Conservation (phyloP, 1,140 invertebrate species). For the Ips typographus region DNA sequence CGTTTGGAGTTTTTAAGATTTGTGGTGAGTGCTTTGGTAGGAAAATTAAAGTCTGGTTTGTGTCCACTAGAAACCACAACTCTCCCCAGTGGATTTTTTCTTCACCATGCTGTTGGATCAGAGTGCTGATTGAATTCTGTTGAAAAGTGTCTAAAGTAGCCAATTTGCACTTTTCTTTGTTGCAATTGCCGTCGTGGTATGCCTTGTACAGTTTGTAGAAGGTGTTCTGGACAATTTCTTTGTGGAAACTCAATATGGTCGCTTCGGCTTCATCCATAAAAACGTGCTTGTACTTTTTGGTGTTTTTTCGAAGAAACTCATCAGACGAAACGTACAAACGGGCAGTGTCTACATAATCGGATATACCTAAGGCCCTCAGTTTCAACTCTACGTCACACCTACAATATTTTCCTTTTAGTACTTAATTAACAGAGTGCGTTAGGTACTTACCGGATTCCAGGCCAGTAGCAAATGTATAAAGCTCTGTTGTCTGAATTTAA, state of each 20-base stretch:
- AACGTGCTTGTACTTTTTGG: conserved; percentile 48
- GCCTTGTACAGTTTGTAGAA: conserved; percentile 41
- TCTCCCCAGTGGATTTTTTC: conserved; percentile 42
- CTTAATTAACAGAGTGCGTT: neutral
- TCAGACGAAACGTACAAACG: conserved; percentile 47
- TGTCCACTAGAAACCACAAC: conserved; percentile 52
- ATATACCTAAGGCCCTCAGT: conserved; percentile 46
- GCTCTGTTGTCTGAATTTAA: conserved; percentile 48
- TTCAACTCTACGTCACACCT: conserved; percentile 47
- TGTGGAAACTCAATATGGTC: conserved; percentile 47
- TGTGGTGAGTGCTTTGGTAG: conserved; percentile 49
- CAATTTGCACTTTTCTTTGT: conserved; percentile 23
- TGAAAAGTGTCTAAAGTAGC: conserved; percentile 16
- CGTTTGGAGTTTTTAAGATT: conserved; percentile 47
- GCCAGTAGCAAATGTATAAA: conserved; percentile 52
- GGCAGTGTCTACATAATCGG: conserved; percentile 47
- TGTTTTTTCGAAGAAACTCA: conserved; percentile 45
- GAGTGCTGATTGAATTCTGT: conserved; percentile 15
- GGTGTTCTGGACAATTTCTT: conserved; percentile 46
- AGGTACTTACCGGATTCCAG: conserved; percentile 47
- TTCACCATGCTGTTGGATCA: conserved; percentile 26
- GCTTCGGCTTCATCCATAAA: conserved; percentile 53
- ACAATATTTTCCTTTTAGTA: conserved; percentile 15
- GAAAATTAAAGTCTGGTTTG: conserved; percentile 52
- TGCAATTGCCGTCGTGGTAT: conserved; percentile 44